Conservation (phyloP, 35 echinoderm and acorn worm genomes). For the Eucidaris tribuloides region DNA sequence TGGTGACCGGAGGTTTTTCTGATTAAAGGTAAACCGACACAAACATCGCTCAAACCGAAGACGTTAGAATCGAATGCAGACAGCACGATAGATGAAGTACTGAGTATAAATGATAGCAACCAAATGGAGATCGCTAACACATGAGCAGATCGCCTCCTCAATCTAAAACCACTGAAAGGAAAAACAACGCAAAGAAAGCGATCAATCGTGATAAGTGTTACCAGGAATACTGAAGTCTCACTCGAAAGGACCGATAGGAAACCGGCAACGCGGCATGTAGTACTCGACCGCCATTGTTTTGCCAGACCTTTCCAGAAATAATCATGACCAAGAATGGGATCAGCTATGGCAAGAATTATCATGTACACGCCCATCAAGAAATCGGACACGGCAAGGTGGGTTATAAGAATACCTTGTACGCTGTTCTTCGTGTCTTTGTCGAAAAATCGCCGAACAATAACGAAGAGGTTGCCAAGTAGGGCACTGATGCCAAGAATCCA, state of each 20-base stretch:
- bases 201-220: slow-evolving; percentile 64
- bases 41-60: slow-evolving; percentile 60
- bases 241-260: slow-evolving; percentile 34
- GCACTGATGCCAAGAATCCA: slow-evolving; percentile 65
- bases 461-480: slow-evolving; percentile 44
- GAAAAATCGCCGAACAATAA: slow-evolving; percentile 40
- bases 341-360: slow-evolving; percentile 30
- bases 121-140: slow-evolving; percentile 11
- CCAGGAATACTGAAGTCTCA: slow-evolving; percentile 54
- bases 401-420: slow-evolving; percentile 47
- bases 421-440: not conserved
- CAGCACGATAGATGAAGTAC: slow-evolving; percentile 31
- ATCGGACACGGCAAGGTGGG: slow-evolving; percentile 52
- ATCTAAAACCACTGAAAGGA: slow-evolving; percentile 33
- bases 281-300: slow-evolving; percentile 24
- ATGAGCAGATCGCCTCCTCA: not conserved
- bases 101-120: slow-evolving; percentile 16
- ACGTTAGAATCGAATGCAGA: not conserved
- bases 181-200: slow-evolving; percentile 46
- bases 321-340: slow-evolving; percentile 30
- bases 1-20: slow-evolving; percentile 35
- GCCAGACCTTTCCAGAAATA: slow-evolving; percentile 44
- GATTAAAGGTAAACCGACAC: slow-evolving; percentile 51
- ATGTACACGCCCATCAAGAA: slow-evolving; percentile 65
- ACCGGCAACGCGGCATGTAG: slow-evolving; percentile 38